Conservation (phyloP, 2,113 vertebrate species). For the Microtus pennsylvanicus region DNA sequence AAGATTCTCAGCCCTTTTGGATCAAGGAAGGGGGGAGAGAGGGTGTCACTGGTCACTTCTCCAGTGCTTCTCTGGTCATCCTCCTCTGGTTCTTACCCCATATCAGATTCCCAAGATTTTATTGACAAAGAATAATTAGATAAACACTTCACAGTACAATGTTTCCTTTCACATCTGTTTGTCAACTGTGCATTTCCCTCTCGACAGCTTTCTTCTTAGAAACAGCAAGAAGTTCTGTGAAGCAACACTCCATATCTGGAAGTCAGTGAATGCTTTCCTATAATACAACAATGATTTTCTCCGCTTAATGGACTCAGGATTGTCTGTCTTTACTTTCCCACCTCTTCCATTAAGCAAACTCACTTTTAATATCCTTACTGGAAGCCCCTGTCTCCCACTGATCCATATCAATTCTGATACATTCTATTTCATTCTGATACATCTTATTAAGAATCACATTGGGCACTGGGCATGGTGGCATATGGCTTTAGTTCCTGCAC, state of each 20-base stretch:
- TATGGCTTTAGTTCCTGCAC: too few relatives aligned
- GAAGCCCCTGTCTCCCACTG: background rate
- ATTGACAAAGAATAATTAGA: background rate
- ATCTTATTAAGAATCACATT: too few relatives aligned
- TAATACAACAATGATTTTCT: background rate
- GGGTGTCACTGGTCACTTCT: background rate
- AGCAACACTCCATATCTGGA: background rate
- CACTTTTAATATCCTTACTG: background rate
- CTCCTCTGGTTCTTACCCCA: background rate
- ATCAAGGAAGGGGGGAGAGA: background rate
- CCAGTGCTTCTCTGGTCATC: background rate
- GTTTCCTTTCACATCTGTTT: background rate
- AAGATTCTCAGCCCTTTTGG: background rate
- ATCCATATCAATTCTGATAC: background rate
- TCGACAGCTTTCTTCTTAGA: background rate
- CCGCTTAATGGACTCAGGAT: background rate
- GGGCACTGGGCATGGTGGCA: too few relatives aligned
- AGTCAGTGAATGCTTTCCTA: background rate
- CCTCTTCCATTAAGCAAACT: background rate
- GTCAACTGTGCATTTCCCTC: background rate
- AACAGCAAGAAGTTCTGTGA: background rate
- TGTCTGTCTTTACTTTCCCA: background rate
- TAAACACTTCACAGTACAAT: background rate
- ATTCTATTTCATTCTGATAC: background rate
- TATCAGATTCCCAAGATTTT: background rate